These are phyloP conservation scores for Drosophila sucinea DNA, from an alignment of 1,140 invertebrate species.

Conservation along the genomic window DNA sequence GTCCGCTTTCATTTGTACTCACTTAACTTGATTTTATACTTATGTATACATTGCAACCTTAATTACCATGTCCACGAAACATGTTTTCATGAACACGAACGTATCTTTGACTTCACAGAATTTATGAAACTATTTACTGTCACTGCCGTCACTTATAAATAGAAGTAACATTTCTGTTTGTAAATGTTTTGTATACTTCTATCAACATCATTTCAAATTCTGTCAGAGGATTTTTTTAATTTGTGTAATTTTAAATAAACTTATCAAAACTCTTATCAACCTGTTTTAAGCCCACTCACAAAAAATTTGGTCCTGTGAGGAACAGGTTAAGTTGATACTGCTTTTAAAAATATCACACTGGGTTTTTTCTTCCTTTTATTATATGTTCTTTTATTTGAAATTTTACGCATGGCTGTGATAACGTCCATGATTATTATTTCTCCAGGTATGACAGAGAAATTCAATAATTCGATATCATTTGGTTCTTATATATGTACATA, in stretches of 20 bases:
- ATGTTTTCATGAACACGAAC: too few species aligned
- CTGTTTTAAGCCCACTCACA: neutral
- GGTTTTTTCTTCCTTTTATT: neutral
- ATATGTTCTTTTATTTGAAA: neutral
- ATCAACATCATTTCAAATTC: neutral
- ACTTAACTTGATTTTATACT: too few species aligned
- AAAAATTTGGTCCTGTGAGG: neutral
- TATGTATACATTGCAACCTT: too few species aligned
- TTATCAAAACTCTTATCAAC: neutral
- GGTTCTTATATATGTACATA: constrained; percentile 15
- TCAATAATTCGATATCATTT: neutral
- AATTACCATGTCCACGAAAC: too few species aligned
- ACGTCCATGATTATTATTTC: neutral
- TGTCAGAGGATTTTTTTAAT: neutral
- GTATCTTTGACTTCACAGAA: too few species aligned
- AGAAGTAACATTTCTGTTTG: too few species aligned
- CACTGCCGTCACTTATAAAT: too few species aligned
- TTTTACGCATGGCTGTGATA: neutral
- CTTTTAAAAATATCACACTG: neutral
- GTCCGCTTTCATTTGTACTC: too few species aligned
- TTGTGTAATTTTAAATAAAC: neutral
- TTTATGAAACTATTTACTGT: too few species aligned
- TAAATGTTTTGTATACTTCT: too few species aligned
- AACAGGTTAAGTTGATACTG: neutral
- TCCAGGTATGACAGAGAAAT: neutral